Percentiles rank a stretch among this genome's conserved stretches.
These are phyloP conservation scores for Erebia ligea DNA, from an alignment of 2,888 invertebrate species.

Conservation along the genomic window DNA sequence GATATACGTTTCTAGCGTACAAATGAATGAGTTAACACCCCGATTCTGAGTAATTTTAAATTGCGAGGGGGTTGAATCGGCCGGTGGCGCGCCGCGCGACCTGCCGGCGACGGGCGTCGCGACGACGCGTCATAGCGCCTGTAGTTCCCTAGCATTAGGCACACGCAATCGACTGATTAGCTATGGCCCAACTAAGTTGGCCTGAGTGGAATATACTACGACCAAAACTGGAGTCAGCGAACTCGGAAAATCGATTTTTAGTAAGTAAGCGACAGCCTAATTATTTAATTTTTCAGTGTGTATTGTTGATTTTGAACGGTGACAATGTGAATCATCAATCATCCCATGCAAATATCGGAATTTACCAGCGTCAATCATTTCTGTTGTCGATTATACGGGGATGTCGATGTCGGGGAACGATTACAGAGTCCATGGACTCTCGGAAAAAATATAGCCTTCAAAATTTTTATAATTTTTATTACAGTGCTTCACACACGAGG, in stretches of 20 bases:
- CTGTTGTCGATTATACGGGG: no score
- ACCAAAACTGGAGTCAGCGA: slow-evolving; percentile 14
- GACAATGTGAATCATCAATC: neutral
- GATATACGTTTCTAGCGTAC: slow-evolving; percentile 44
- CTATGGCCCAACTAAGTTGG: neutral
- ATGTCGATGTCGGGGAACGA: no score
- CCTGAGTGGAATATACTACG: neutral
- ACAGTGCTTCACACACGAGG: no score
- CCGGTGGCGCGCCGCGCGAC: slow-evolving; percentile 51
- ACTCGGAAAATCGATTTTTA: slow-evolving; percentile 19
- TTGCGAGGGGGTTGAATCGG: slow-evolving; percentile 58
- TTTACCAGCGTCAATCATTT: no score
- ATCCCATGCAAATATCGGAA: no score
- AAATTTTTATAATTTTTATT: no score
- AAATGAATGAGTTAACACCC: slow-evolving; percentile 57
- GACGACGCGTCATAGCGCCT: slow-evolving; percentile 41
- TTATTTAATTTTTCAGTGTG: neutral
- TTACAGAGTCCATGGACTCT: no score
- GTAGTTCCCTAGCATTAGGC: slow-evolving; percentile 28
- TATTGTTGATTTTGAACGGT: neutral
- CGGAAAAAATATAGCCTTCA: no score
- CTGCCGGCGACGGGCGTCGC: slow-evolving; percentile 49
- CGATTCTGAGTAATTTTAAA: slow-evolving; percentile 69
- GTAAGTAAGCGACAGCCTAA: neutral
- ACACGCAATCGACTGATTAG: slow-evolving; percentile 29